Conservation (phyloP, 2,113 vertebrate species). For the Corythoichthys haematopterus region DNA sequence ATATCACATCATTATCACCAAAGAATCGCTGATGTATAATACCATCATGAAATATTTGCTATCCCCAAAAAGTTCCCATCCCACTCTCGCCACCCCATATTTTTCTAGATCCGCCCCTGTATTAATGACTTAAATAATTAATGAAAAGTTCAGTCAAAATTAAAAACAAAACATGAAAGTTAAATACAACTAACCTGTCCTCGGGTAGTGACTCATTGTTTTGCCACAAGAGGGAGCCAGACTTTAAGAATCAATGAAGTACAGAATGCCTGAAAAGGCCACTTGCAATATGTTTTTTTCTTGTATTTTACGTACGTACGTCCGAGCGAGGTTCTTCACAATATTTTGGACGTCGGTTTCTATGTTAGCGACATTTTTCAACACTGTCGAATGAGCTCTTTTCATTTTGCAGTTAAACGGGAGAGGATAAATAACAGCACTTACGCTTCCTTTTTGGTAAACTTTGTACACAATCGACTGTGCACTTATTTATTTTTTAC, state of each 20-base stretch:
- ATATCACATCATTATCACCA: too few species aligned
- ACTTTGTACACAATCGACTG: slow-evolving; percentile 66
- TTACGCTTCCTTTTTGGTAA: slow-evolving; percentile 50
- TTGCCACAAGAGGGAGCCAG: not conserved
- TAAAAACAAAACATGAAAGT: not conserved
- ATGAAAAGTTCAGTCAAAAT: too few species aligned
- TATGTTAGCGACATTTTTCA: not conserved
- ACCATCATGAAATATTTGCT: too few species aligned
- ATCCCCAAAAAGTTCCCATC: too few species aligned
- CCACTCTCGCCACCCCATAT: too few species aligned
- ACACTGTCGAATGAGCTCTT: slow-evolving; percentile 11
- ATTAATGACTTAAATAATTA: too few species aligned
- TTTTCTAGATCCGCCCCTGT: too few species aligned
- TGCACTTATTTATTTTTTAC: slow-evolving; percentile 56
- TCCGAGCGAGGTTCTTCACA: slow-evolving; percentile 46
- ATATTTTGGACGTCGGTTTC: slow-evolving; percentile 47
- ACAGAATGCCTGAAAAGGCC: slow-evolving; percentile 34
- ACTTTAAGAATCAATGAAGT: not conserved
- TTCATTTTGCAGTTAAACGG: slow-evolving; percentile 21
- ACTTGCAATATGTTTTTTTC: slow-evolving; percentile 53
- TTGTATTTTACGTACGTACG: not conserved
- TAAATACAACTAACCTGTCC: not conserved
- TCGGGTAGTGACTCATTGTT: too few species aligned
- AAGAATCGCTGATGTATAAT: too few species aligned
- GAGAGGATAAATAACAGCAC: slow-evolving; percentile 58